Base-by-base conservation (phyloP, 2,888 invertebrate genomes). In the Caenorhabditis angaria region DNA sequence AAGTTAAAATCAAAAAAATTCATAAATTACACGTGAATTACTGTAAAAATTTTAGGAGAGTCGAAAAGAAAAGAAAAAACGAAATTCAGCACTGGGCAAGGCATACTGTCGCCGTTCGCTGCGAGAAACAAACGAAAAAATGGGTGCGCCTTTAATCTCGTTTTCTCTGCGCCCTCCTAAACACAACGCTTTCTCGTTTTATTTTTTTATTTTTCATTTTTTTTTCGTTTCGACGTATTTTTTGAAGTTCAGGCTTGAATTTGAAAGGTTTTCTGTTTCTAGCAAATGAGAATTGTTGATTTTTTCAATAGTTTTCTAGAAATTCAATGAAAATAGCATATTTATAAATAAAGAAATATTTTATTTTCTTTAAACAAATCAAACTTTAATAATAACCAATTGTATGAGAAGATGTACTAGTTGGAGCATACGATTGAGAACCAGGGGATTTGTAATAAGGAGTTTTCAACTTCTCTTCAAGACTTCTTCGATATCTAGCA, bases 401-500 rank as follows among this genome's bases (percentile, higher is more conserved):
- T 18, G 41, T 18, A 41, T 41, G 41, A 41, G 41, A 41, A 41
- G 41, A 41, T 3, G 41, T 14, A 41, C n/a, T n/a, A n/a, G n/a
- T n/a, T n/a, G 41, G 41, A 12, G 41, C 3, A 14, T 12, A 41
- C 6, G 41, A 41, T n/a, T n/a, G n/a, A 12, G 41, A 41, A 41
- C 41, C 41, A 18, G 41, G 41, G 41, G 41, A 41, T 41, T 41
- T 41, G 14, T 64, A 20, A 70, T 70, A 58, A 48, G 27, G 8
- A 32, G 50, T 51, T 51, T 48, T 48, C 14, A 48, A 18, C 24
- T 66, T 70, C 29, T 58, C 32, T 14, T 48, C 58, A 8, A 76
- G 41, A 57, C 66, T 56, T 48, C 77, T 58, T 14, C 73, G 67
- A 64, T 81, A 78, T 28, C 76, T 69, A 18, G 63, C 48, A 32